Base-by-base conservation (phyloP, 2,888 invertebrate genomes). In the Choristoneura rosaceana region DNA sequence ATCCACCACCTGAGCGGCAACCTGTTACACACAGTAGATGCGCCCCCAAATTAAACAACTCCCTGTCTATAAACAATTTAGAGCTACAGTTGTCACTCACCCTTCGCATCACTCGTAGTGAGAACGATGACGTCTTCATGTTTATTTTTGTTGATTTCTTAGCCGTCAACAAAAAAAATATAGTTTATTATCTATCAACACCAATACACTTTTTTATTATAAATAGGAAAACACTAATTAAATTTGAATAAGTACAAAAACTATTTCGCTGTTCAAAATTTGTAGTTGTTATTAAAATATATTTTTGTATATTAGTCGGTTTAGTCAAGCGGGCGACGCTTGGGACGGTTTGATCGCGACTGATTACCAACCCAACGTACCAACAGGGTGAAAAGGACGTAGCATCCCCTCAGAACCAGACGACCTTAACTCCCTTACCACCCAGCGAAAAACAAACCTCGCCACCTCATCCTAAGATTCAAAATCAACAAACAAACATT, bases 71-170 rank as follows among this genome's bases (percentile, higher is more conserved):
- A 7, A 34, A 52, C 15, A n/a, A 47, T 38, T 38, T 38, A 38
- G n/a, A n/a, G 4, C 3, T 9, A 38, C n/a, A 61, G 25, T 41
- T 52, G 12, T 77, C 77, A 95, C 96, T 96, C 87, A 96, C 97
- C 96, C 96, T 95, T 92, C 96, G 95, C 96, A 96, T 97, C 82
- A 97, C 96, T 79, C 96, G 96, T 67, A 97, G 95, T 25, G 96
- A 96, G 87, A 96, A 96, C 84, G 96, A 96, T 65, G 96, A 96
- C 55, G 96, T 96, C 95, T 96, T 97, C 97, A 96, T 97, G 84
- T 95, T 96, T 90, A 90, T 89, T 86, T 87, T 87, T 82, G 77
- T 77, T 77, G 75, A 74, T 74, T 81, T 76, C 73, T 76, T 76
- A 76, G 74, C 82, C 78, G 86, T 82, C 82, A 17, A 55, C 55